Conservation (phyloP, 2,797 vertebrate species). For the Amblyraja radiata region DNA sequence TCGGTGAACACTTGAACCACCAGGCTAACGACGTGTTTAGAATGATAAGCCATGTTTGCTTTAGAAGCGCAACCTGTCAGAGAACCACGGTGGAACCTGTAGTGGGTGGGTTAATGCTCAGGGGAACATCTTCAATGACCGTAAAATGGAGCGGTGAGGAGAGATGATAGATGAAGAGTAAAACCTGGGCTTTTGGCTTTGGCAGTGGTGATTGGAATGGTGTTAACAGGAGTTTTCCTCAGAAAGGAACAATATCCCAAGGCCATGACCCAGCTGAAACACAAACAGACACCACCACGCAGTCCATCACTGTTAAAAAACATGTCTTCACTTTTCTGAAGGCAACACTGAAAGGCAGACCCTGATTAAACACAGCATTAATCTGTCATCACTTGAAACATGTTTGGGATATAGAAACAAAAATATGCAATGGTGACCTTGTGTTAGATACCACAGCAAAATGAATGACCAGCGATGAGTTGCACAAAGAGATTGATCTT, state of each 20-base stretch:
- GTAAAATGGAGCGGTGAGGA: not conserved
- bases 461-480: slow-evolving; percentile 49
- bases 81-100: not conserved
- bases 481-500: slow-evolving; percentile 45
- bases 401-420: slow-evolving; percentile 50
- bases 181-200: not conserved
- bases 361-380: slow-evolving; percentile 50
- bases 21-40: not conserved
- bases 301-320: not conserved
- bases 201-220: not conserved
- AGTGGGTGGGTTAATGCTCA: not conserved
- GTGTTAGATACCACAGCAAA: slow-evolving; percentile 49
- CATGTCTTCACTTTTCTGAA: slow-evolving; percentile 50
- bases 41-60: not conserved
- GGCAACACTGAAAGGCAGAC: slow-evolving; percentile 52
- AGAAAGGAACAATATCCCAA: slow-evolving; percentile 2
- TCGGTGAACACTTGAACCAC: not conserved
- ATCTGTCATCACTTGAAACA: slow-evolving; percentile 55
- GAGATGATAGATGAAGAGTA: not conserved
- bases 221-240: not conserved
- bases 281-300: not conserved
- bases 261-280: slow-evolving; percentile 2
- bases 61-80: not conserved
- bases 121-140: not conserved
- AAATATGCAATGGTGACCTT: slow-evolving; percentile 45